Conservation (phyloP, 2,888 invertebrate species). For the Alitta virens region DNA sequence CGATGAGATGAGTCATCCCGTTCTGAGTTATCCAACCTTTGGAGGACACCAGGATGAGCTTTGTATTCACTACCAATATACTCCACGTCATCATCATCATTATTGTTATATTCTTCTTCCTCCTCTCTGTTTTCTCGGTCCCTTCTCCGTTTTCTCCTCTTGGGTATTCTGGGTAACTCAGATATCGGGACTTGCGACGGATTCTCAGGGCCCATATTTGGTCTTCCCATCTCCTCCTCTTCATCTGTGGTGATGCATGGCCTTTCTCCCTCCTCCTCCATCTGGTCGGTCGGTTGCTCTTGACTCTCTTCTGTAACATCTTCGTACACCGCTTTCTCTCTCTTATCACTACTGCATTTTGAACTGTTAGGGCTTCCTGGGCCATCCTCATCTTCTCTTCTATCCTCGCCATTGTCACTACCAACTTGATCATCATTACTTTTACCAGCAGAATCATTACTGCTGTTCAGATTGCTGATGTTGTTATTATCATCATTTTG, state of each 20-base stretch:
- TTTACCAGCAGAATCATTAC: not conserved
- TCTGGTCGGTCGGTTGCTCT: not conserved
- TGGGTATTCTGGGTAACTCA: conserved; percentile 42
- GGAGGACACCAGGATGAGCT: too few relatives aligned
- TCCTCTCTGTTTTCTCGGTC: conserved; percentile 39
- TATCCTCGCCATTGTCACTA: not conserved
- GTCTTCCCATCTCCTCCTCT: conserved; percentile 5
- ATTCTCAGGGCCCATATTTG: conserved; percentile 32
- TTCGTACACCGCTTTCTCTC: not conserved
- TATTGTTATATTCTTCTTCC: not conserved
- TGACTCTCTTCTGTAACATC: not conserved
- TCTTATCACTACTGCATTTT: not conserved
- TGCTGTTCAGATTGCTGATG: not conserved
- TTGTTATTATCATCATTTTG: not conserved
- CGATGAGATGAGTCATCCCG: too few relatives aligned
- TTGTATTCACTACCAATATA: too few relatives aligned
- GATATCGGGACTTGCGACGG: conserved; percentile 32
- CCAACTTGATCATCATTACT: not conserved
- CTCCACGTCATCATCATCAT: not conserved
- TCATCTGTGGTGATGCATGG: not conserved
- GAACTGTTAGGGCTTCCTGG: not conserved
- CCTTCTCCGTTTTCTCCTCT: conserved; percentile 45
- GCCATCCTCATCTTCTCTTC: not conserved
- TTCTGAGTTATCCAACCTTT: too few relatives aligned
- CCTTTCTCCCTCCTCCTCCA: not conserved